These are phyloP conservation scores for Ctenosaura bakeri DNA, from an alignment of 2,797 vertebrate genomes.

Conservation along the genomic window DNA sequence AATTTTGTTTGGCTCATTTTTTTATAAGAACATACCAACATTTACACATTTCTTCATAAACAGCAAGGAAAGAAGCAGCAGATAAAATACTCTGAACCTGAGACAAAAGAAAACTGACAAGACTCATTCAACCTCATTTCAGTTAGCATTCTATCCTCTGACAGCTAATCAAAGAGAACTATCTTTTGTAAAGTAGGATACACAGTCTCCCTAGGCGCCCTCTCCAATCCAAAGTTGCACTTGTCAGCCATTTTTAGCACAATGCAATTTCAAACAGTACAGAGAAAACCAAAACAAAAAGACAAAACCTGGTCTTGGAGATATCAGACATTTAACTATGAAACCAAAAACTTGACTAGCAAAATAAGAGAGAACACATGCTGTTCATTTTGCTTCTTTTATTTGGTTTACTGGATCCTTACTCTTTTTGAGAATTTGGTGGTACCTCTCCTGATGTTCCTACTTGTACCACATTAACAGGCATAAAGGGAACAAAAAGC, in stretches of 20 bases:
- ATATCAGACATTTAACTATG: not conserved
- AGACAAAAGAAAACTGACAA: not conserved
- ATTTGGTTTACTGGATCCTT: slow-evolving; percentile 23
- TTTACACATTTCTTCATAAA: not conserved
- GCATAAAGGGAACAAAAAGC: not conserved
- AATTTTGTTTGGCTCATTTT: not conserved
- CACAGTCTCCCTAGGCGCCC: not conserved
- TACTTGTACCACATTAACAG: slow-evolving; percentile 4
- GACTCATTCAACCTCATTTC: not conserved
- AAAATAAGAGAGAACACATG: not conserved
- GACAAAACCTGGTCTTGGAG: not conserved
- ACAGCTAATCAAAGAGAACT: not conserved
- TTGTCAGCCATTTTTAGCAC: not conserved
- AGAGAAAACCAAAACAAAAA: not conserved
- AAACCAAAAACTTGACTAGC: not conserved
- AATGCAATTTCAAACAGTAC: not conserved
- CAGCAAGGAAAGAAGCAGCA: slow-evolving; percentile 21
- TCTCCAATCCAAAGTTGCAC: not conserved
- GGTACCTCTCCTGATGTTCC: not conserved
- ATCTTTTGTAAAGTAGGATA: not conserved
- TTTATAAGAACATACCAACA: not conserved
- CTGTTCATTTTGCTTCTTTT: not conserved
- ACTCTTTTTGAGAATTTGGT: not conserved
- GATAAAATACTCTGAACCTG: not conserved
- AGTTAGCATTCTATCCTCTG: not conserved